Evolutionary conservation across 1,140 invertebrate genomes (phyloP), one percentile per base, ranked within the genome.

Genomic region (Brachionus plicatilis): DNA sequence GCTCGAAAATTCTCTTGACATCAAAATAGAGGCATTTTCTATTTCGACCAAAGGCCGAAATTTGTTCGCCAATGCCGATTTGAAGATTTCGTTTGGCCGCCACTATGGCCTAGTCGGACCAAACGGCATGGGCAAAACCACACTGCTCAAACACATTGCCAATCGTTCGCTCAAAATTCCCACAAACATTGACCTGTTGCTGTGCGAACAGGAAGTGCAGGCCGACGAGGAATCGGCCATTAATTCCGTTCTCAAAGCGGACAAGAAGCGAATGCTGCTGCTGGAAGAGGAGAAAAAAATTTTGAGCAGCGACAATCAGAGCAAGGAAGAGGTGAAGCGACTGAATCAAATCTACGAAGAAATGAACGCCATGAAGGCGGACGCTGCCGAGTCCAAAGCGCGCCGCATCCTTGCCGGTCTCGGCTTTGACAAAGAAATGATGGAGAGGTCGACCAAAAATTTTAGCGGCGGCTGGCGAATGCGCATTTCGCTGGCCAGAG

Each of bases 391-490:
- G 90, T 94, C 96, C 0, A 92, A 94, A 87, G 97, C 97, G 0
- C 91, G 97, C 0, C 91, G 97, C 86, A 99, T 99, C 86, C 90
- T 99, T 17, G 95, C 96, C 85, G 98, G 98, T 94, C 91, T 99
- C 53, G 97, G 97, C 72, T 99, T 99, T 88, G 95, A 93, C 70
- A 92, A 92, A 85, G 93, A 94, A 87, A 99, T 99, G 97, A 96
- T 98, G 90, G 91, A 96, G 87, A 91, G 96, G 84, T 92, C 95
- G 0, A 98, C 96, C 1, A 97, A 97, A 89, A 93, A 96, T 88
- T 96, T 99, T 89, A 98, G 96, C 85, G 97, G 97, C 87, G 97
- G 97, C 68, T 99, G 97, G 97, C 91, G 97, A 87, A 99, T 99
- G 97, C 93, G 97, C 89, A 96, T 99, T 8, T 98, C 96, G 0